Conservation (phyloP, 2,888 invertebrate genomes). For the Cheilosia vernalis region DNA sequence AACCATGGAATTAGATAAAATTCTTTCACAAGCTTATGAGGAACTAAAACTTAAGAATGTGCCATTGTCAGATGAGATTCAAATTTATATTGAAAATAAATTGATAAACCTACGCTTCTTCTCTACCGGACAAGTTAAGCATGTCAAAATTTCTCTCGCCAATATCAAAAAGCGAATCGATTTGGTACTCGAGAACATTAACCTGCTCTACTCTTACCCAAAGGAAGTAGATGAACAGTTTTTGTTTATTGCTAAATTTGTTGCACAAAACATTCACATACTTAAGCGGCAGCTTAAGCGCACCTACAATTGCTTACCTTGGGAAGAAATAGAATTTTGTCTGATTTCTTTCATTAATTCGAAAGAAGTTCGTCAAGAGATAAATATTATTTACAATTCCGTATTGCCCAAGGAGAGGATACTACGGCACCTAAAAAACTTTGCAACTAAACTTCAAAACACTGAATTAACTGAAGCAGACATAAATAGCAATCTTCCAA, state of each 20-base stretch:
- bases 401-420: conserved; percentile 21
- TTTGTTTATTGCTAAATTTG: conserved; percentile 44
- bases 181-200: conserved; percentile 14
- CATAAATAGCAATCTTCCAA: neutral
- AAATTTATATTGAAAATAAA: conserved; percentile 49
- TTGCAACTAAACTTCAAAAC: conserved; percentile 23
- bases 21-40: conserved; percentile 76
- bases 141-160: neutral
- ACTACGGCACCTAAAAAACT: conserved; percentile 26
- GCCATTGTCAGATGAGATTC: conserved; percentile 65
- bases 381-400: conserved; percentile 62
- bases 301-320: conserved; percentile 76
- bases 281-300: conserved; percentile 76
- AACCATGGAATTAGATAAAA: conserved; percentile 63
- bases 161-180: conserved; percentile 35
- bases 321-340: conserved; percentile 78
- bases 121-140: neutral
- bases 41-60: conserved; percentile 75
- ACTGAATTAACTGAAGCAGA: neutral
- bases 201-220: neutral
- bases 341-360: conserved; percentile 74
- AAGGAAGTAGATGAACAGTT: conserved; percentile 34
- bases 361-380: conserved; percentile 56
- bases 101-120: conserved; percentile 30
- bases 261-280: conserved; percentile 73